These are phyloP conservation scores for Petrosia ficiformis DNA, from an alignment of 37 sponge, comb jelly and placozoan species.

Conservation along the genomic window DNA sequence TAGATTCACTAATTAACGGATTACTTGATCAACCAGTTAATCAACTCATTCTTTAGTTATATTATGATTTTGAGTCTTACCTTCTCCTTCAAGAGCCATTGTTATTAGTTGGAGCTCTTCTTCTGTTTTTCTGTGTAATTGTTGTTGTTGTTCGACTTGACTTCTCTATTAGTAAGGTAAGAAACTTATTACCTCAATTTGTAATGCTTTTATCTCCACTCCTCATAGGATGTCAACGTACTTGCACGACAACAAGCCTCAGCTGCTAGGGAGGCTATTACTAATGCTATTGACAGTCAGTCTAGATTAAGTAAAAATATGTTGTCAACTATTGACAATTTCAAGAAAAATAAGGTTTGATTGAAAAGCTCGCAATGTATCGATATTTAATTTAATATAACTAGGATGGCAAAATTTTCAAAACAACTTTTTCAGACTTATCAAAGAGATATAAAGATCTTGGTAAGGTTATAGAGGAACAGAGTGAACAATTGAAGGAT, in stretches of 20 bases:
- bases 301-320: slow-evolving; percentile 19
- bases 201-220: not conserved
- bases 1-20: too few relatives aligned
- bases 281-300: slow-evolving; percentile 19
- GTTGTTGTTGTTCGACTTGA: slow-evolving; percentile 87
- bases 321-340: slow-evolving; percentile 26
- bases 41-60: slow-evolving; percentile 15
- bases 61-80: slow-evolving; percentile 72
- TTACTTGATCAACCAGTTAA: too few relatives aligned
- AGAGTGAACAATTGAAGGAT: slow-evolving; percentile 22
- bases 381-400: not conserved
- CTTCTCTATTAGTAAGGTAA: slow-evolving; percentile 86
- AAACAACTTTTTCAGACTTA: not conserved
- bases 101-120: slow-evolving; percentile 78
- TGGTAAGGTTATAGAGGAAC: slow-evolving; percentile 17
- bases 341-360: slow-evolving; percentile 46
- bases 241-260: slow-evolving; percentile 57
- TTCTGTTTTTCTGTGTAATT: slow-evolving; percentile 82
- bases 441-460: not conserved
- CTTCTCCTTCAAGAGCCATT: slow-evolving; percentile 92
- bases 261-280: slow-evolving; percentile 44
- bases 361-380: not conserved
- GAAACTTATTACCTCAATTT: not conserved
- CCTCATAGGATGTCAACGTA: slow-evolving; percentile 33
- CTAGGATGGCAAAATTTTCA: not conserved